Base-by-base conservation (phyloP, 2,113 vertebrate species). In the Raja brachyura region DNA sequence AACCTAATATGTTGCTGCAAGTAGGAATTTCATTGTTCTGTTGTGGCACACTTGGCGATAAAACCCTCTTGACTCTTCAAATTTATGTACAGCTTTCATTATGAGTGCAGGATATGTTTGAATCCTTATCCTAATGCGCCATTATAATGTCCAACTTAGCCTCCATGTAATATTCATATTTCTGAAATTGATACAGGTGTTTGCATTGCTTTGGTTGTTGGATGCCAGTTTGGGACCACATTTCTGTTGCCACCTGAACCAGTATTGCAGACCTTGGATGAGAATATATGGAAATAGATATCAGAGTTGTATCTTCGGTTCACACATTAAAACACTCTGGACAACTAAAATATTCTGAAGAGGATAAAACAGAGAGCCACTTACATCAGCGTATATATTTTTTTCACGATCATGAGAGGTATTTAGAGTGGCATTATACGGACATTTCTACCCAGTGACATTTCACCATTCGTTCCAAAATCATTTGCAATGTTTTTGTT, bases 331-430 rank as follows among this genome's bases (percentile, higher is more conserved):
- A 88, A 88, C 59, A 88, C 28, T 18, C 59, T n/a, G 8, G 54
- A 61, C 14, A n/a, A 66, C n/a, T 18, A 88, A 88, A 88, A 14
- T 59, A 4, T 14, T 63, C n/a, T 88, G 83, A 63, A 88, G 83
- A 88, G 59, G 28, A 31, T 88, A n/a, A 88, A 61, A 31, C 28
- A 63, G 59, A n/a, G n/a, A 31, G 28, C 83, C 61, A 31, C 25
- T 88, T 61, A 88, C 83, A 31, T 33, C 59, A 88, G 61, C 16
- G 28, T 88, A 31, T 63, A n/a, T n/a, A 88, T 63, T 88, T 88
- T 88, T 59, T 63, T 66, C 39, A 48, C 39, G 39, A 88, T 14
- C 14, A 88, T 31, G 14, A 63, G 70, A 88, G 14, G 28, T 88
- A 63, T 63, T 77, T 31, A 88, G 28, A n/a, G 59, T 31, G n/a